phyloP scores from a whole-genome alignment of 2,797 vertebrate species.

The Schizopygopsis malacanthus region DNA sequence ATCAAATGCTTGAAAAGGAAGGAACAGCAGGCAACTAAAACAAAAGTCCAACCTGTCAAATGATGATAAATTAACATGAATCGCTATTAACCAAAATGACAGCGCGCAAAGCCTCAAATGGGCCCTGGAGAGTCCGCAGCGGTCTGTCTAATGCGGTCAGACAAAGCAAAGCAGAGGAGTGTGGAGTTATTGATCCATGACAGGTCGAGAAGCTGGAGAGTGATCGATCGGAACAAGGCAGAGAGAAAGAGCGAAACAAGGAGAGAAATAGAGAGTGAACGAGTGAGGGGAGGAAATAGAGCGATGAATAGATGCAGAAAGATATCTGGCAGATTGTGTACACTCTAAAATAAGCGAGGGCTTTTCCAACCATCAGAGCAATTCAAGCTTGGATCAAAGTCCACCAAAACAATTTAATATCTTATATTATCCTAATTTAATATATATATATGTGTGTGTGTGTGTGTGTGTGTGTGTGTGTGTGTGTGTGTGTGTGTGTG shows the following conservation, averaged over 20 bases:
- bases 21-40: not conserved
- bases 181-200: conserved; percentile 55
- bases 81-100: conserved; percentile 29
- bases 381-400: not conserved
- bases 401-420: not conserved
- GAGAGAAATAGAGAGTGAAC: not conserved
- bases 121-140: conserved; percentile 20
- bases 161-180: conserved; percentile 55
- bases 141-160: conserved; percentile 44
- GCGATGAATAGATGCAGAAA: conserved; percentile 26
- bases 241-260: conserved; percentile 20
- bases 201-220: conserved; percentile 38
- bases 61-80: conserved; percentile 11
- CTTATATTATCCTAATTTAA: not conserved
- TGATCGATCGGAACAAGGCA: conserved; percentile 53
- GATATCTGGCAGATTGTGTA: conserved; percentile 28
- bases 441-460: accelerated
- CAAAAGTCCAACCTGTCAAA: not conserved
- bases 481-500: too few relatives aligned
- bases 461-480: too few relatives aligned
- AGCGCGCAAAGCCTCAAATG: conserved; percentile 13
- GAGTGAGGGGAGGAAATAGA: conserved; percentile 8
- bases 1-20: not conserved
- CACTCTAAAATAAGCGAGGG: conserved; percentile 7
- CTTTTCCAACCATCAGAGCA: conserved; percentile 12